These are phyloP conservation scores for Mesoclemmys tuberculata DNA, from an alignment of 2,113 vertebrate species.

Conservation along the genomic window DNA sequence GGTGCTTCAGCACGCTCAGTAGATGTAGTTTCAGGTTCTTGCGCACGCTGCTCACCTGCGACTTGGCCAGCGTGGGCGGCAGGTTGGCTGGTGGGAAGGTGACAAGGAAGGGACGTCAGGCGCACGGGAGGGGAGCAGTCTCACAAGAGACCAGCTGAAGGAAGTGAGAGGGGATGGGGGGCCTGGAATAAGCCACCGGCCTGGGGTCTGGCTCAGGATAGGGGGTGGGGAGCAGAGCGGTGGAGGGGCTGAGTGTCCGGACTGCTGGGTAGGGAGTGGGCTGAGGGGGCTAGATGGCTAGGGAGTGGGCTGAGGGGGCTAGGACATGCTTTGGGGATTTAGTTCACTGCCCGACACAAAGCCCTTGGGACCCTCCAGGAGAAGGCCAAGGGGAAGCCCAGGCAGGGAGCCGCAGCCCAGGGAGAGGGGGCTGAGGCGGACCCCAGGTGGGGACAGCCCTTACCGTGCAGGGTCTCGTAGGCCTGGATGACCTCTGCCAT, in stretches of 20 bases:
- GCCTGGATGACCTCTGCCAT: slow-evolving; percentile 97
- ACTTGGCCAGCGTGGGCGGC: slow-evolving; percentile 93
- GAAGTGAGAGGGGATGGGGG: neutral
- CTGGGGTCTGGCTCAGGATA: neutral
- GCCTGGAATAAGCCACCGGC: neutral
- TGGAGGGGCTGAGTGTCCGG: neutral
- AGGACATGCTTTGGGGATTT: neutral
- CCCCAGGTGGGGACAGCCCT: neutral
- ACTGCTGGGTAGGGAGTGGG: neutral
- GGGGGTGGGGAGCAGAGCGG: neutral
- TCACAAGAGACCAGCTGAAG: neutral
- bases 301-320: neutral
- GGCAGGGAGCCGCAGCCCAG: too few relatives aligned
- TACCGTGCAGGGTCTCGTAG: slow-evolving; percentile 93
- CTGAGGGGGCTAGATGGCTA: neutral
- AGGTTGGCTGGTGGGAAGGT: slow-evolving; percentile 84
- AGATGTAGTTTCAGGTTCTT: slow-evolving; percentile 96
- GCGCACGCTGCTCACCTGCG: slow-evolving; percentile 95
- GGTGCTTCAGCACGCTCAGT: slow-evolving; percentile 90
- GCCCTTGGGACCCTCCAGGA: too few relatives aligned
- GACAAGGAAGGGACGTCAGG: neutral
- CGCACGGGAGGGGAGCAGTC: neutral
- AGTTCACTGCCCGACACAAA: too few relatives aligned
- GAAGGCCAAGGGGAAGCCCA: too few relatives aligned
- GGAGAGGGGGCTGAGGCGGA: too few relatives aligned